Evolutionary conservation across 2,113 vertebrate species (phyloP).

Genomic region (Tupaia chinensis): DNA sequence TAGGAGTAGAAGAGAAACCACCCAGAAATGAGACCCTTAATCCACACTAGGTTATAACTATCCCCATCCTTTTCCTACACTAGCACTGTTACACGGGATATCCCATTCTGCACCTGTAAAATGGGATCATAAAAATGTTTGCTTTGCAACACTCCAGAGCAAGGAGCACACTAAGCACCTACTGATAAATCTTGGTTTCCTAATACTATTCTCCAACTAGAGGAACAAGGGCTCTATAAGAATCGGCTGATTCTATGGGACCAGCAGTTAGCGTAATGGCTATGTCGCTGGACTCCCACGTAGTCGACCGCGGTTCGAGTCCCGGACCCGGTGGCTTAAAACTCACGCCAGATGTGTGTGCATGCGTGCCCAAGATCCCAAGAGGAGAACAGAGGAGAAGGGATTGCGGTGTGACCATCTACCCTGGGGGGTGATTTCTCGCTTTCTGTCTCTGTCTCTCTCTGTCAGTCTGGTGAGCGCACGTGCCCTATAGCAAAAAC

Average conservation of each 20-base stretch:
- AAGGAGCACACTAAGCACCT: background rate
- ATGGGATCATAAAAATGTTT: background rate
- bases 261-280: too few relatives aligned
- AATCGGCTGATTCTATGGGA: background rate
- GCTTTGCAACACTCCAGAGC: background rate
- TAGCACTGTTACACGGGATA: background rate
- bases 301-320: too few relatives aligned
- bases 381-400: too few relatives aligned
- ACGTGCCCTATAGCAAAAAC: too few relatives aligned
- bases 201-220: background rate
- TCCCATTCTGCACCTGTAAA: background rate
- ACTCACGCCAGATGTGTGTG: too few relatives aligned
- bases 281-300: too few relatives aligned
- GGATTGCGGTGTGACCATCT: too few relatives aligned
- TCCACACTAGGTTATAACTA: background rate
- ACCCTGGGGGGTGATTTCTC: too few relatives aligned
- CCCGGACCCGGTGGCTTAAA: too few relatives aligned
- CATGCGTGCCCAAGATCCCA: too few relatives aligned
- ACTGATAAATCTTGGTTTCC: background rate
- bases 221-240: background rate
- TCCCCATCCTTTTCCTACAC: background rate
- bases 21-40: background rate
- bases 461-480: too few relatives aligned
- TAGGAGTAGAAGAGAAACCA: background rate
- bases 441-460: too few relatives aligned